Evolutionary conservation across 2,113 vertebrate genomes (phyloP).

Genomic region (Antechinus flavipes): DNA sequence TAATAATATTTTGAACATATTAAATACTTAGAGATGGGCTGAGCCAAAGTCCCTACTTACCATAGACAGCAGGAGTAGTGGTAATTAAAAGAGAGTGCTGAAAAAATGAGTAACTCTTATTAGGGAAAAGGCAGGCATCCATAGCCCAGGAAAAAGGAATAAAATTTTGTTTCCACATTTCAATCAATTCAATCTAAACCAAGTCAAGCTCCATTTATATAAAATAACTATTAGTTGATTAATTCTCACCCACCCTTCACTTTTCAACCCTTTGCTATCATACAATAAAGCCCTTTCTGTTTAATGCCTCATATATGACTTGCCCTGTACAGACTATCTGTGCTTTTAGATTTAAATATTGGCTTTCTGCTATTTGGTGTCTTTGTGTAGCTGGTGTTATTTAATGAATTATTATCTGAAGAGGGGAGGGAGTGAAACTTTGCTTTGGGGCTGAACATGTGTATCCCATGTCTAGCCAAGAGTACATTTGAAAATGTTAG

Average conservation of each 20-base stretch:
- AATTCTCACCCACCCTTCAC: background rate
- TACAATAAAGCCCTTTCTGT: background rate
- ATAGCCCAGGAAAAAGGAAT: fast-evolving
- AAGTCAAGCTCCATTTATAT: background rate
- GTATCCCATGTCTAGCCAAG: slow-evolving; percentile 26
- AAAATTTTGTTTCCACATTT: background rate
- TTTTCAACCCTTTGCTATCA: background rate
- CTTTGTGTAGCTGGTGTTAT: background rate
- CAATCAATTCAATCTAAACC: background rate
- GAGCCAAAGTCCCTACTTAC: background rate
- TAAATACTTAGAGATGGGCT: background rate
- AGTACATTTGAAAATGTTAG: slow-evolving; percentile 49
- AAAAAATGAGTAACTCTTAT: background rate
- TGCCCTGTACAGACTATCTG: slow-evolving; percentile 16
- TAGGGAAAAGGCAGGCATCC: background rate
- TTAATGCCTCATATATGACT: slow-evolving; percentile 13
- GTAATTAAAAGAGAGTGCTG: background rate
- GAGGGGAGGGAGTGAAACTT: background rate
- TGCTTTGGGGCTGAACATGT: slow-evolving; percentile 41
- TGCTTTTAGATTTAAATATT: slow-evolving; percentile 33
- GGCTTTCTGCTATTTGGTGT: background rate
- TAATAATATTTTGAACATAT: background rate
- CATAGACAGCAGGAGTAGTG: background rate
- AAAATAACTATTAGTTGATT: background rate
- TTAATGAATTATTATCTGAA: background rate